Percentiles rank a stretch among this genome's conserved stretches.
These are phyloP conservation scores for Jacana jacana DNA, from an alignment of 2,113 vertebrate genomes.

Conservation along the genomic window DNA sequence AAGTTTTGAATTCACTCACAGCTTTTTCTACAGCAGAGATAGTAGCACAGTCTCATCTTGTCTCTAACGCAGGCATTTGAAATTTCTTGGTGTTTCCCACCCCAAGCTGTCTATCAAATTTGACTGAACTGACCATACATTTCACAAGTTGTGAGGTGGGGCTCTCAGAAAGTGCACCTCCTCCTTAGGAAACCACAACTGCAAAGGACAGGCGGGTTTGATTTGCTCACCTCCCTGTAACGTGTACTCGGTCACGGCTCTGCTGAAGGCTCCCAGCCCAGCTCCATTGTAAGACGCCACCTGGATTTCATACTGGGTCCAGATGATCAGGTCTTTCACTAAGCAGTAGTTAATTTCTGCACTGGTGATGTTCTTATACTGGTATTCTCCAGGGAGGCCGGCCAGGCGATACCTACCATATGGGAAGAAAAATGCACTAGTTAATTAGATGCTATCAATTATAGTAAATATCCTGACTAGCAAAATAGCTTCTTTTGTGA, in stretches of 20 bases:
- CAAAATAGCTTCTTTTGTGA: neutral
- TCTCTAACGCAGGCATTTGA: neutral
- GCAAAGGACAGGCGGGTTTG: fast-evolving
- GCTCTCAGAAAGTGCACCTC: neutral
- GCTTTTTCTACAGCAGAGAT: neutral
- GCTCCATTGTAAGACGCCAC: constrained; percentile 94
- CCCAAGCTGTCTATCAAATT: neutral
- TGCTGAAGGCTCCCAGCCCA: constrained; percentile 90
- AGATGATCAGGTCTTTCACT: constrained; percentile 93
- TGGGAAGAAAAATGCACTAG: neutral
- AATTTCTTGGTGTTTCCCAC: neutral
- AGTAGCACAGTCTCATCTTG: neutral
- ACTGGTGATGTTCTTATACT: constrained; percentile 93
- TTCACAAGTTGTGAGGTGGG: neutral
- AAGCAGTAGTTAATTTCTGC: constrained; percentile 96
- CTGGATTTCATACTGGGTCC: constrained; percentile 98
- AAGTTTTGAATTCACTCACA: neutral
- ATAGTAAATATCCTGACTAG: neutral
- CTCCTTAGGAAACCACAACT: neutral
- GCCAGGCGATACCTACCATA: constrained; percentile 89
- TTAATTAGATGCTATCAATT: neutral
- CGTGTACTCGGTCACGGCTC: constrained; percentile 89
- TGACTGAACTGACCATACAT: neutral
- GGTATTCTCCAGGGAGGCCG: constrained; percentile 90
- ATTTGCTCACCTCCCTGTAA: constrained; percentile 90